These are phyloP conservation scores for Formica selysi DNA, from an alignment of 1,140 invertebrate genomes.

Conservation along the genomic window DNA sequence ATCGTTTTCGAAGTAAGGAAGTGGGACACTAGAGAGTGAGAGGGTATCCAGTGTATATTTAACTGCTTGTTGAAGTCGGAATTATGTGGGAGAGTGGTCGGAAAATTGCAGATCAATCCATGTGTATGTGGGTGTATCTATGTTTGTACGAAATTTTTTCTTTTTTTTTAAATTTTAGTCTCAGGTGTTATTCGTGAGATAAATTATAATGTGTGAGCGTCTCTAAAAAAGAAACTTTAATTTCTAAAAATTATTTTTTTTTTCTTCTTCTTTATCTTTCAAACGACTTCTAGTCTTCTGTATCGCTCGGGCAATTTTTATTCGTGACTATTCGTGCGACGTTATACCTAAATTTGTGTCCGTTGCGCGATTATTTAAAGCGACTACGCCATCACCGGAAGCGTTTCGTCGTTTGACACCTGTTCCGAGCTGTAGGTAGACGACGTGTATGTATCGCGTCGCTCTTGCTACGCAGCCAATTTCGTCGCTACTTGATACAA, in stretches of 20 bases:
- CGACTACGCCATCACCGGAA: constrained; percentile 56
- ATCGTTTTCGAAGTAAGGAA: constrained; percentile 68
- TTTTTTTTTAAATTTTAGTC: background rate
- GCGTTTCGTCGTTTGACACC: constrained; percentile 65
- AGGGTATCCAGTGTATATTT: constrained; percentile 74
- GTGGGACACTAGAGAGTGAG: constrained; percentile 77
- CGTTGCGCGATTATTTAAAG: constrained; percentile 61
- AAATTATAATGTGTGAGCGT: background rate
- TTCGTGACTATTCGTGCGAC: background rate
- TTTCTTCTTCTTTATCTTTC: background rate
- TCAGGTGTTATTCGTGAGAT: background rate
- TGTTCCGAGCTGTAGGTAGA: constrained; percentile 53
- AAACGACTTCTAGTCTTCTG: background rate
- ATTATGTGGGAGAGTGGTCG: constrained; percentile 58
- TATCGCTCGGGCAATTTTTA: constrained; percentile 1
- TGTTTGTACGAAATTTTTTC: background rate
- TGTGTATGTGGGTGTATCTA: too few species aligned
- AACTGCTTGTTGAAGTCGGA: constrained; percentile 73
- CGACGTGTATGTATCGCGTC: constrained; percentile 39
- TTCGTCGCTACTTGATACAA: constrained; percentile 46
- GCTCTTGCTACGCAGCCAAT: constrained; percentile 57
- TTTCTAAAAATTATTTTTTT: background rate
- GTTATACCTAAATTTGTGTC: constrained; percentile 21
- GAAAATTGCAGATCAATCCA: constrained; percentile 58
- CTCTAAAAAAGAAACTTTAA: background rate